Base-by-base conservation (phyloP, 2,888 invertebrate species). In the Pachycephus smyrnensis region DNA sequence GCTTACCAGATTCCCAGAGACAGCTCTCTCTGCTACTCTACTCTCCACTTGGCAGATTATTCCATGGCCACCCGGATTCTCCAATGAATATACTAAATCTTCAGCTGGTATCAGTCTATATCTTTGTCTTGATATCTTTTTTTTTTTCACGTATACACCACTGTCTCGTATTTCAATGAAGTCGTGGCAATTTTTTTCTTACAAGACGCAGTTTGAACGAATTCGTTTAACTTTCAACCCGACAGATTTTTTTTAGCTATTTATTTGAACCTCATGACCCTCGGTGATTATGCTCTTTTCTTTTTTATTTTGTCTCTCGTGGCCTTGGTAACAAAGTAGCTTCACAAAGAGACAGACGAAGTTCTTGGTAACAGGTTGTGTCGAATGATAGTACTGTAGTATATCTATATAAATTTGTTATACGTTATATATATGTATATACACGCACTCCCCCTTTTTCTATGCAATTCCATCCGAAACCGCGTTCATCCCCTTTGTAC, bases 61-160 rank as follows among this genome's bases (percentile, higher is more conserved):
- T 85, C 23, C 84, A 84, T 83, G 84, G 83, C 84, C 83, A 81
- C 79, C 82, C 80, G 82, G 82, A 9, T 23, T 55, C 9, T 55
- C 55, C 23, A 23, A 55, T 9, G 55, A 55, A 55, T 23, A 9
- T 9, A 55, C 23, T 9, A 55, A 55, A 55, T 55, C 55, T 55
- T 55, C 1, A 23, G 23, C 23, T 23, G 9, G 1, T 2, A 2
- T 55, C 23, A 23, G 9, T 55, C 55, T 55, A 23, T 1, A 23
- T 55, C 23, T 1, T 23, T 23, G 9, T 23, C 55, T 55, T 9
- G 9, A 23, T 9, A 9, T 40, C 15, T 15, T 40, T 12, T 3
- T 40, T 40, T 15, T 40, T 12, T 12, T 40, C 40, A 40, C 4
- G 40, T 15, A 40, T 1, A 15, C 4, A 15, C 6, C 40, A 40